Evolutionary conservation across 2,888 invertebrate genomes (phyloP), one percentile per base, ranked within the genome.

Genomic region (Epsilonema sp.): DNA sequence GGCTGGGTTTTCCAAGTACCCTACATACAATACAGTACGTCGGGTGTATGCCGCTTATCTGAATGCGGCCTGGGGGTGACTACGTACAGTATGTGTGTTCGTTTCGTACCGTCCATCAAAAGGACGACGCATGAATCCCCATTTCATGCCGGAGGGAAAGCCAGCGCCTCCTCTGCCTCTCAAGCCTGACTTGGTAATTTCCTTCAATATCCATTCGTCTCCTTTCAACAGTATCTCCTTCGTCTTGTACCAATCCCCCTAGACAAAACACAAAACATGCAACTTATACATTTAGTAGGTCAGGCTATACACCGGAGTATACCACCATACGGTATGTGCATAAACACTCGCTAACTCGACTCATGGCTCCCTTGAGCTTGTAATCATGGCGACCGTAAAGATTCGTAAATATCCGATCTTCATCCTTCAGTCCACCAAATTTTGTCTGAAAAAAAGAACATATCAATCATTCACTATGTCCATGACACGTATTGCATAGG

Each of bases 101-200:
- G n/a, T n/a, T n/a, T n/a, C n/a, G 37, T 41, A 56, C 59, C 56
- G 54, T 59, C 70, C 70, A 62, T 64, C 64, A 48, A 61, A 64
- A 0, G 97, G 97, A 66, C 90, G 94, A 65, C 87, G 89, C 97
- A 99, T 99, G 70, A 99, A 99, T 3, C 92, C 87, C 97, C 97
- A 99, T 68, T 99, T 99, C 87, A 99, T 86, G 20, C 97, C 97
- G 16, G 92, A 81, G 0, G 97, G 97, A 65, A 99, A 99, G 55
- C 97, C 97, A 46, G 97, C 97, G 2, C 97, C 97, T n/a, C 97
- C 97, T 43, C 97, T 76, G 2, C 97, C 97, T 56, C 97, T 76
- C 25, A 99, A 72, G 37, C 97, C 97, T 0, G 94, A 94, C 20
- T 78, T 76, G 67, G 90, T 90, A 38, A 97, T 75, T 72, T 99